Evolutionary conservation across 2,113 vertebrate genomes (phyloP), one percentile per base, ranked within the genome.

Genomic region (Osmerus eperlanus): DNA sequence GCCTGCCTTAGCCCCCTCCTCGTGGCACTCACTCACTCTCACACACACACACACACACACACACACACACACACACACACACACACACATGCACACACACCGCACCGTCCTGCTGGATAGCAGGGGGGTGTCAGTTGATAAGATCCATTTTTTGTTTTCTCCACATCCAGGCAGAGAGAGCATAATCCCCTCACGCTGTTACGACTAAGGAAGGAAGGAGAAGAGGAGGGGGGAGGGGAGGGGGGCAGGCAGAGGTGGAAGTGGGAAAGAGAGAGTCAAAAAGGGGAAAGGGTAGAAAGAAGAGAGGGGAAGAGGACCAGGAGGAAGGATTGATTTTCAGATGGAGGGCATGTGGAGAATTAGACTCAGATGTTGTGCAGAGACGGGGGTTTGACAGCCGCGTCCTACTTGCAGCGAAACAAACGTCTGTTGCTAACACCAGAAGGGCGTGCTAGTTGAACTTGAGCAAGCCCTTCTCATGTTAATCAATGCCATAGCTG

Each of bases 141-240:
- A 86, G 86, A 89, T 89, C 81, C 87, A 84, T 89, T 89, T 90
- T 87, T 88, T 86, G 85, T 89, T 80, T 89, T 78, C 76, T 80
- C 83, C 70, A 81, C 84, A 88, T 85, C 83, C 83, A 85, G 84
- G 86, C 83, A 82, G 81, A 84, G 85, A 86, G 83, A 85, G 75
- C 67, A 81, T 89, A 90, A 89, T 88, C 87, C 87, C 84, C 80
- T 85, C 28, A 25, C 79, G 85, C 84, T 82, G 83, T 66, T 84
- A 83, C 86, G 78, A 78, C 86, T 81, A 79, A 87, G 84, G 86
- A 87, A 86, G 81, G 83, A 63, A 63, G 21, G 28, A 41, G 15
- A 4, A 2, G 8, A 63, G 21, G 28, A 41, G 15, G 29, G 8
- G 15, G n/a, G n/a, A n/a, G 58, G 5, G 8, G 19, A 5, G 3